Evolutionary conservation across 2,797 vertebrate species (phyloP).

Genomic region (Neosilurus mollespiculum): DNA sequence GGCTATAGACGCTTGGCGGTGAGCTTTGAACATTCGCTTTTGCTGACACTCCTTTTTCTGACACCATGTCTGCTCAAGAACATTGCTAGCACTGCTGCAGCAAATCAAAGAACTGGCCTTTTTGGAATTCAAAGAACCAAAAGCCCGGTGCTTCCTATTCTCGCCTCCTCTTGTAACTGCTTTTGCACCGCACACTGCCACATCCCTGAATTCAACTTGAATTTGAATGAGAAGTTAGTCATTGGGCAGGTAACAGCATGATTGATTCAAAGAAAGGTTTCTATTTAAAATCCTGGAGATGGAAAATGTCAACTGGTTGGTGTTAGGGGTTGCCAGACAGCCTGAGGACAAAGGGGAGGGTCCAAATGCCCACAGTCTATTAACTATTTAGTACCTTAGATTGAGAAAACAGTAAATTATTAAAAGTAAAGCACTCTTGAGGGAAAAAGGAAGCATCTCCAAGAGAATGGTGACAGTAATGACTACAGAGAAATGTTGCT

Average conservation of each 20-base stretch:
- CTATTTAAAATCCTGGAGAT: constrained; percentile 27
- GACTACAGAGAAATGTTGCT: not conserved
- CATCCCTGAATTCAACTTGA: constrained; percentile 24
- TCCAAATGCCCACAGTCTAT: constrained; percentile 34
- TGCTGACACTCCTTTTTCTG: constrained; percentile 29
- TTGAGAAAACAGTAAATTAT: constrained; percentile 52
- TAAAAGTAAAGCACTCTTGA: constrained; percentile 28
- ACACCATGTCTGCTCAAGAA: constrained; percentile 18
- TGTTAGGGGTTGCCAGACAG: constrained; percentile 22
- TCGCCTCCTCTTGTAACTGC: constrained; percentile 1
- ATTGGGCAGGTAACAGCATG: constrained; percentile 26
- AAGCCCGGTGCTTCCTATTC: not conserved
- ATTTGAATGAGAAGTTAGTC: constrained; percentile 36
- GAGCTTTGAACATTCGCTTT: constrained; percentile 14
- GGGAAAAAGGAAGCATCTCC: not conserved
- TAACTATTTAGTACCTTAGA: constrained; percentile 54
- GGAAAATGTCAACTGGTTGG: constrained; percentile 35
- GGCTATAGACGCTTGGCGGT: not conserved
- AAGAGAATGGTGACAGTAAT: constrained; percentile 5
- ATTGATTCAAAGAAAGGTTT: constrained; percentile 31
- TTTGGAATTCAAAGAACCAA: constrained; percentile 6
- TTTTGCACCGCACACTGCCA: constrained; percentile 1
- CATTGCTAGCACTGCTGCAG: not conserved
- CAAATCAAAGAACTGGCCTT: constrained; percentile 22
- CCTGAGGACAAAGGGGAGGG: constrained; percentile 13